Evolutionary conservation across 2,888 invertebrate species (phyloP), one percentile per base, ranked within the genome.

Genomic region (Ditula angustiorana): DNA sequence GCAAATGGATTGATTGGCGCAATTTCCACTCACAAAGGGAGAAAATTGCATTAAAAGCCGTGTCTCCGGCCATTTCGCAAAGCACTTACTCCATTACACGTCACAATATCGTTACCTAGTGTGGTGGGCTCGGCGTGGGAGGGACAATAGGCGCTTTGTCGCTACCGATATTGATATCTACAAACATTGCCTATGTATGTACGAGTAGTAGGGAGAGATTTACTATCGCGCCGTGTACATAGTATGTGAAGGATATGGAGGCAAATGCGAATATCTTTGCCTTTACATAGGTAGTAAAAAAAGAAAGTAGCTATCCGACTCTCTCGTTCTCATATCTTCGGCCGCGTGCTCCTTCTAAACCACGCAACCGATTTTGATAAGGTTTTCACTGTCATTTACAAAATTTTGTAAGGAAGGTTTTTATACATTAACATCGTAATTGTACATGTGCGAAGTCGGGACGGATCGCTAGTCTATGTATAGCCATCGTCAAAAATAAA

Each of bases 1-100:
- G 92, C 91, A 93, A 93, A 93, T 93, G 93, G 91, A 93, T 90
- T 92, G 93, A 93, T 93, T 92, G 93, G 87, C 85, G 86, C 93
- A 93, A 93, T 93, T 93, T 85, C 79, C 77, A 75, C 72, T 75
- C 87, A 92, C 93, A 93, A 93, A 93, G 93, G 92, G 87, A 85
- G 75, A 77, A 87, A 91, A 93, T 93, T 90, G 87, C 87, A 92
- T 93, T 93, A 93, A 92, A 92, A 91, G 91, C 91, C 88, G 88
- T 84, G 87, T 88, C 90, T 79, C 87, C 83, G 82, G 83, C 92
- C 91, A 90, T 91, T 92, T 91, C 85, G 77, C 83, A 81, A 82
- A 88, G 92, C 92, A 92, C 92, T 92, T 92, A 91, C 84, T 90
- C 87, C 83, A 90, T 92, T 92, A 92, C 85, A 78, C 83, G 82